Conservation (phyloP, 2,113 vertebrate genomes). For the Atrichornis clamosus region DNA sequence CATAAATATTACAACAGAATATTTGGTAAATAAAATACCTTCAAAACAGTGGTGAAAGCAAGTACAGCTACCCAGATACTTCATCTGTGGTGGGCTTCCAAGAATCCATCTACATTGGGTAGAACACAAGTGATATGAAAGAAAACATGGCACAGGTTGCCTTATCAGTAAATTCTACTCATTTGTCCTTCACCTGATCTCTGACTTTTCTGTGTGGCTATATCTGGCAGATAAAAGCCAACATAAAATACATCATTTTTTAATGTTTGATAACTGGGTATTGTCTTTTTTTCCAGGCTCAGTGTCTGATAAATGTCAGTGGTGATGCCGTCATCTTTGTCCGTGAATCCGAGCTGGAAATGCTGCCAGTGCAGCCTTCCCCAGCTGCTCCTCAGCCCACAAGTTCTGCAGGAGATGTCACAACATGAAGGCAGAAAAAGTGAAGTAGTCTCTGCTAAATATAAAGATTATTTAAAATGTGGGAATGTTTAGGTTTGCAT, state of each 20-base stretch:
- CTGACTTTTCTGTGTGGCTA: neutral
- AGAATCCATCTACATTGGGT: neutral
- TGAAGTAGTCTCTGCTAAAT: neutral
- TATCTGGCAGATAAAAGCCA: neutral
- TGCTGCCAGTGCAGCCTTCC: slow-evolving; percentile 55
- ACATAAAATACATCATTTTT: too few species aligned
- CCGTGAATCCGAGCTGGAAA: slow-evolving; percentile 86
- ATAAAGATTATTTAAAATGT: neutral
- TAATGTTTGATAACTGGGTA: neutral
- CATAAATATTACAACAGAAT: neutral
- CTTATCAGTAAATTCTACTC: neutral
- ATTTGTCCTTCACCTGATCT: neutral
- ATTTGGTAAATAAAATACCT: neutral
- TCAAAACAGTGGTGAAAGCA: neutral
- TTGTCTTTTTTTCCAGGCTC: slow-evolving; percentile 76
- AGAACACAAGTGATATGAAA: neutral
- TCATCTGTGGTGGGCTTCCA: neutral
- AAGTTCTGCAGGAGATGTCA: slow-evolving; percentile 73
- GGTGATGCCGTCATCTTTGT: slow-evolving; percentile 93
- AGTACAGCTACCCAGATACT: neutral
- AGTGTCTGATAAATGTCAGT: slow-evolving; percentile 98
- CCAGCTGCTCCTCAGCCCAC: slow-evolving; percentile 63
- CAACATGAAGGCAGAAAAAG: slow-evolving; percentile 70
- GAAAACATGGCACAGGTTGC: neutral
- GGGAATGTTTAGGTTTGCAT: slow-evolving; percentile 22